Base-by-base conservation (phyloP, 2,113 vertebrate species). In the Myotis davidii region DNA sequence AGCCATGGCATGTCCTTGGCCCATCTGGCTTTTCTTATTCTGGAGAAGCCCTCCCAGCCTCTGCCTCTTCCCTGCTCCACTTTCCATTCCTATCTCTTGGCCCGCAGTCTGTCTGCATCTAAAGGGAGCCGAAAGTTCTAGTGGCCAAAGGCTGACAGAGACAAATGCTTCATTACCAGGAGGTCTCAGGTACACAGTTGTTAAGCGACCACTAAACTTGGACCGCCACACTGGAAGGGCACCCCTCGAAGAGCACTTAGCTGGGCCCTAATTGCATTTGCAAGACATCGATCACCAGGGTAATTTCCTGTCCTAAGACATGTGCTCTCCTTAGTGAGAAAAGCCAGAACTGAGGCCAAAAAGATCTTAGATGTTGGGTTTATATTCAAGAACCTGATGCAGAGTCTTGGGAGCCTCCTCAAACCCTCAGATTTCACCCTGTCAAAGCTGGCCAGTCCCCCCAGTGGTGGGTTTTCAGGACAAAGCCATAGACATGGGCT, bases 201-300 rank as follows among this genome's bases (percentile, higher is more conserved):
- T 50, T 85, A 85, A 88, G 88, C 93, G 91, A 90, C 39, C 95
- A 72, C 84, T 32, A 7, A 2, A 90, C 52, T 65, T 65, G 17
- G 83, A 78, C n/a, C 0, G 0, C 85, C 0, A 0, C 69, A 85
- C 54, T 95, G 91, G 54, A 97, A 59, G 91, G 85, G 92, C 74
- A 79, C 64, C 13, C 93, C 96, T 94, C 56, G 1, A 65, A 97
- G 97, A 98, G 74, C 50, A 94, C 94, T 97, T 95, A 97, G 48
- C 89, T 50, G 74, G 69, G 94, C 61, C 93, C 95, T 97, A 97
- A 97, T 98, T 97, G 96, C 91, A 96, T 90, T 79, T 94, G 54
- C n/a, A 93, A 54, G 83, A 45, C 84, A 94, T 82, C 88, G 94
- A 88, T 97, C 78, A 4, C 85, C 90, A 87, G 87, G 76, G 95